Conservation (phyloP, 2,797 vertebrate species). For the Parotocinclus haroldoi region DNA sequence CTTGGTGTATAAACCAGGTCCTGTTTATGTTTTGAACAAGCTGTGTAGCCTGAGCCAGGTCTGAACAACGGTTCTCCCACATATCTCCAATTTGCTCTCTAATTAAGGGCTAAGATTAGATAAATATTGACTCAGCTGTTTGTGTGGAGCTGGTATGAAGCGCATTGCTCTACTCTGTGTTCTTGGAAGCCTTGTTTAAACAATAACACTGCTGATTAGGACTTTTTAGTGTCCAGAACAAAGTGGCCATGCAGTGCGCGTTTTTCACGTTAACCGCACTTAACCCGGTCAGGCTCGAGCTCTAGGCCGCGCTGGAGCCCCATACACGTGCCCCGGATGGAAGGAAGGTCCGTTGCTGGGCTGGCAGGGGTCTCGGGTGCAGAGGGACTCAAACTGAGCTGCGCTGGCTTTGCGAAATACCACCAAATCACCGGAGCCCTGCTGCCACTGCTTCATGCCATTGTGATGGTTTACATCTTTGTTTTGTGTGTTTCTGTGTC, state of each 20-base stretch:
- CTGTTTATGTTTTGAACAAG: not conserved
- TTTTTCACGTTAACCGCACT: too few species aligned
- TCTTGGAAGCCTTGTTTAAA: not conserved
- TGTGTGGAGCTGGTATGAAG: not conserved
- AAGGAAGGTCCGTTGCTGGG: too few species aligned
- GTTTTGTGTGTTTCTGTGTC: conserved; percentile 27
- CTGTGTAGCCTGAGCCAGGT: not conserved
- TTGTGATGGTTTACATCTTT: not conserved
- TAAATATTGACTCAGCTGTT: conserved; percentile 25
- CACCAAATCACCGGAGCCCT: too few species aligned
- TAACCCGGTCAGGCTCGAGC: too few species aligned
- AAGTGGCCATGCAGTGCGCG: not conserved
- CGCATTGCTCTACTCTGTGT: conserved; percentile 7
- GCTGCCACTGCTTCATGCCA: not conserved
- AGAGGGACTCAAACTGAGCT: too few species aligned
- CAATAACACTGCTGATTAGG: not conserved
- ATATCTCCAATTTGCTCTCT: not conserved
- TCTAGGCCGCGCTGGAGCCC: too few species aligned
- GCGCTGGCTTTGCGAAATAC: too few species aligned
- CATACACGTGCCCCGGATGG: too few species aligned
- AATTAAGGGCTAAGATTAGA: conserved; percentile 21
- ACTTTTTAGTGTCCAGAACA: not conserved
- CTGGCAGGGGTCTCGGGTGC: too few species aligned
- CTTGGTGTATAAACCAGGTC: not conserved
- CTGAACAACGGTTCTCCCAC: not conserved